Percentiles rank a stretch among this genome's conserved stretches.
Evolutionary conservation across 64 coral and sea anemone genomes (phyloP).

Genomic region (Platygyra sinensis): DNA sequence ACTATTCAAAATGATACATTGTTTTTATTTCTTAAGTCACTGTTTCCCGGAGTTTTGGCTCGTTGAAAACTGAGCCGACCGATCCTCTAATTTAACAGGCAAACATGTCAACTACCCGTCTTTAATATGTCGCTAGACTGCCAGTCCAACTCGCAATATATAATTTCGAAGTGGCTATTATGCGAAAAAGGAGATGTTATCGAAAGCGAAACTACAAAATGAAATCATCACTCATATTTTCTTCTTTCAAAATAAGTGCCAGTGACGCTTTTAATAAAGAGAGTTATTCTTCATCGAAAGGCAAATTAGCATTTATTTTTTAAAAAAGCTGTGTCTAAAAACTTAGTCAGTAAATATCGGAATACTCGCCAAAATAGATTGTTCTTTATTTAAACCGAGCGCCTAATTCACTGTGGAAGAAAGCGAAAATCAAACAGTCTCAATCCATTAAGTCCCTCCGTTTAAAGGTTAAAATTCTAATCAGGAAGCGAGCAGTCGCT

Average conservation of each 20-base stretch:
- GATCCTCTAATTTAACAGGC: conserved; percentile 24
- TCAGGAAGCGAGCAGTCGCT: conserved; percentile 23
- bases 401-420: conserved; percentile 36
- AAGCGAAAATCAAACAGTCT: conserved; percentile 34
- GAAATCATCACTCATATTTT: background rate
- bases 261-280: conserved; percentile 13
- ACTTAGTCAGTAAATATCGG: background rate
- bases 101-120: conserved; percentile 29
- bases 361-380: conserved; percentile 16
- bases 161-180: conserved; percentile 26
- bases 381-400: background rate
- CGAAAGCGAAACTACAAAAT: conserved; percentile 11
- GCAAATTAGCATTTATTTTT: background rate
- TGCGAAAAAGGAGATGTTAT: background rate
- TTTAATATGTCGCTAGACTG: background rate
- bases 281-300: background rate
- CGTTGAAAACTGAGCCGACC: conserved; percentile 18
- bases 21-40: conserved; percentile 27
- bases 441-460: conserved; percentile 14
- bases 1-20: conserved; percentile 39
- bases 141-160: conserved; percentile 33
- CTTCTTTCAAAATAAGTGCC: conserved; percentile 14
- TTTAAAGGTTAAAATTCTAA: conserved; percentile 54
- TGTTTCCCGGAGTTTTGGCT: background rate
- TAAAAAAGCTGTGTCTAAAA: background rate